A percentile compares a stretch with the other conserved stretches of the same genome.
Evolutionary conservation across 2,113 vertebrate genomes (phyloP).

Genomic region (Climacteris rufus): DNA sequence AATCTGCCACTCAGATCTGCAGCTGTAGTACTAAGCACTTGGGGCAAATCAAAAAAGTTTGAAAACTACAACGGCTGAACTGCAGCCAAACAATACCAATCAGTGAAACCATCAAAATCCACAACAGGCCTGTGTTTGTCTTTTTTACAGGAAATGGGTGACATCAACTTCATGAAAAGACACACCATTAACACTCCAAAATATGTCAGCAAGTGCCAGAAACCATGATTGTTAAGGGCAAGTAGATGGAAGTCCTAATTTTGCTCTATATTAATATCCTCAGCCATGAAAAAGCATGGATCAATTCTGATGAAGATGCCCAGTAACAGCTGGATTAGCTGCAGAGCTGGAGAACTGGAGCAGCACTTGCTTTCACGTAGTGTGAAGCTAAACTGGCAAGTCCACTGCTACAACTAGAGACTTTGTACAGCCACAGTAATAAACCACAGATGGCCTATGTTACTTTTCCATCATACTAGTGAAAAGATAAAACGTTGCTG

Average conservation of each 20-base stretch:
- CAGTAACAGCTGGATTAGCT: background rate
- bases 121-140: background rate
- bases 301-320: background rate
- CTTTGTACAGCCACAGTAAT: background rate
- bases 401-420: background rate
- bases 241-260: background rate
- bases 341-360: background rate
- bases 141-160: background rate
- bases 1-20: background rate
- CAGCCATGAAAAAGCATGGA: background rate
- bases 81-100: background rate
- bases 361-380: background rate
- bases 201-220: background rate
- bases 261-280: background rate
- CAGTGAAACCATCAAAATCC: background rate
- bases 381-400: background rate
- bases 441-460: accelerated
- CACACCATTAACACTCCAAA: background rate
- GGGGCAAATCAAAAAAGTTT: background rate
- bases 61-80: background rate
- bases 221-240: background rate
- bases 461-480: background rate
- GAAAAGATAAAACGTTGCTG: background rate
- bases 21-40: background rate
- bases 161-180: background rate